Base-by-base conservation (phyloP, 2,888 invertebrate genomes). In the Theretra japonica region DNA sequence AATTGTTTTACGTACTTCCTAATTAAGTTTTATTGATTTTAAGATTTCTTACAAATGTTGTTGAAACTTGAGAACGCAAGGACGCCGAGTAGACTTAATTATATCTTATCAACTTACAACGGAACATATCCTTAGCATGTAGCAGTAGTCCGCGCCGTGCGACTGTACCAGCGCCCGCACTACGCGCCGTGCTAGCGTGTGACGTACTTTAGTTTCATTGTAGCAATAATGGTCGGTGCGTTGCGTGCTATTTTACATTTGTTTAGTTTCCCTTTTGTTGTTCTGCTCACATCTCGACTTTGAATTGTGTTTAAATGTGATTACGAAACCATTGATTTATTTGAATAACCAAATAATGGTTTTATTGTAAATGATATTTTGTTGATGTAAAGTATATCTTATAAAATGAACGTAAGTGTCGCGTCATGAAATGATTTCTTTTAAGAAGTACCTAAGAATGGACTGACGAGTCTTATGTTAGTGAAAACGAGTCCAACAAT, bases 261-360 rank as follows among this genome's bases (percentile, higher is more conserved):
- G 25, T 71, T 71, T 72, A 69, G 17, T n/a, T 57, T 70, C 74
- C 75, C 74, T 69, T 74, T 77, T 73, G 72, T 76, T 77, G 73
- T 78, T 73, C 74, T 79, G 72, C 70, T 70, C 73, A 71, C 82
- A 77, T 75, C 81, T 81, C 78, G 80, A 80, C 81, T 79, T 79
- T 77, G 78, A 79, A 79, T 79, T 76, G 78, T 79, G 81, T 77
- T 80, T 84, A 82, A 87, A 89, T 93, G 93, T 94, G 93, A 93
- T 93, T 86, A 88, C 84, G 88, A 91, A 86, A 93, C 93, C 93
- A 94, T 94, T 92, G 93, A 93, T 89, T 86, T 89, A 87, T 83
- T 82, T 76, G 78, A 78, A 82, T 82, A 86, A 89, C 88, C 90
- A 89, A 91, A 91, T 53, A 85, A 86, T 82, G 86, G 87, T 89